These are phyloP conservation scores for Chloropsis cyanopogon DNA, from an alignment of 2,113 vertebrate species.

Conservation along the genomic window DNA sequence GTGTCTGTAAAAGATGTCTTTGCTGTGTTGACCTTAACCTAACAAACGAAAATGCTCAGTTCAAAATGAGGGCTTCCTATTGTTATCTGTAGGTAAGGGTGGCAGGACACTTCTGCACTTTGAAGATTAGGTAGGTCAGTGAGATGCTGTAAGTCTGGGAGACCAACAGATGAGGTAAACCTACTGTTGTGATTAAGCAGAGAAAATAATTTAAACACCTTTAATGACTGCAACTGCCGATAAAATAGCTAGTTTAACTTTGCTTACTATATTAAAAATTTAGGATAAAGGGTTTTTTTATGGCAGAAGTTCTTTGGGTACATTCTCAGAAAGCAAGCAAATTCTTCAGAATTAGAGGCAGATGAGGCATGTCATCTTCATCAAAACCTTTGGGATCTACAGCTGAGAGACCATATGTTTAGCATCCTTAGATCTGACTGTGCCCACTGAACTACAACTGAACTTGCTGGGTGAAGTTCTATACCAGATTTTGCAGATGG, in stretches of 20 bases:
- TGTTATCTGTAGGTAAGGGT: background rate
- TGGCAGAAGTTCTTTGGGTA: background rate
- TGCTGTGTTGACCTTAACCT: background rate
- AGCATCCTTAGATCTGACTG: background rate
- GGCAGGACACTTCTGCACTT: background rate
- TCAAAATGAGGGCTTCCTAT: background rate
- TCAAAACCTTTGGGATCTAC: background rate
- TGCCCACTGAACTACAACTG: background rate
- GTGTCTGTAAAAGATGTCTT: background rate
- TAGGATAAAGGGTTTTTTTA: background rate
- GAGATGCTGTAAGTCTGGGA: rapidly evolving
- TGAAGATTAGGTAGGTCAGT: background rate
- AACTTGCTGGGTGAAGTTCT: background rate
- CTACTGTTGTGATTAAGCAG: background rate
- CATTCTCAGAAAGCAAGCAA: background rate
- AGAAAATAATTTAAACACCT: background rate
- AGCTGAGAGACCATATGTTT: background rate
- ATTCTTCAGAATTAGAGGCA: background rate
- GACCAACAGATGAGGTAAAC: background rate
- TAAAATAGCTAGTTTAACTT: background rate
- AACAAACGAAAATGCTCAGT: background rate
- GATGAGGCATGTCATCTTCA: background rate
- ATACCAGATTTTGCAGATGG: background rate
- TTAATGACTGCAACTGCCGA: background rate
- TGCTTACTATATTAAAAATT: background rate